Conservation (phyloP, 2,797 vertebrate species). For the Ptychadena robeensis region DNA sequence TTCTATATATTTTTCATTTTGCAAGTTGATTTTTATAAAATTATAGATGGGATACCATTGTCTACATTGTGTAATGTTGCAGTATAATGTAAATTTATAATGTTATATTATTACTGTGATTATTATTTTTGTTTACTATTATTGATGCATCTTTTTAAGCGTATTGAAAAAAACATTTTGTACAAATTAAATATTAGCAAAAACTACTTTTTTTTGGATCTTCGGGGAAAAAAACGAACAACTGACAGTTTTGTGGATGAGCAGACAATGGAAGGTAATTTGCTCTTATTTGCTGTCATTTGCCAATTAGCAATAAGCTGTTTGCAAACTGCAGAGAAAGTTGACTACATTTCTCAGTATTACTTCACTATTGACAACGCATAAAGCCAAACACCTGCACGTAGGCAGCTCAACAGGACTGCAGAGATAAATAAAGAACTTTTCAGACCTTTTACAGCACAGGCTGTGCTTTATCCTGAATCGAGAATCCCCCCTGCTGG, state of each 20-base stretch:
- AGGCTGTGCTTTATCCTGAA: constrained; percentile 48
- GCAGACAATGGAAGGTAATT: neutral
- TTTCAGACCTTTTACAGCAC: constrained; percentile 49
- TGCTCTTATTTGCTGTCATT: neutral
- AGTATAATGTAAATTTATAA: too few relatives aligned
- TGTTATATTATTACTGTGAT: too few relatives aligned
- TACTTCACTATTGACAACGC: constrained; percentile 20
- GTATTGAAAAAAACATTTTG: too few relatives aligned
- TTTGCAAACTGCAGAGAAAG: constrained; percentile 20
- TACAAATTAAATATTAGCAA: too few relatives aligned
- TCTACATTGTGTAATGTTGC: too few relatives aligned
- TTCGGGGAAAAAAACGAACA: too few relatives aligned
- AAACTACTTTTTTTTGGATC: neutral
- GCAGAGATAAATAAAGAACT: constrained; percentile 47
- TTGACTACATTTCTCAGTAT: constrained; percentile 9
- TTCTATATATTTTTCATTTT: too few relatives aligned
- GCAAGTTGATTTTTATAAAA: too few relatives aligned
- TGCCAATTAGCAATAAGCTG: neutral
- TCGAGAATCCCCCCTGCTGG: constrained; percentile 50
- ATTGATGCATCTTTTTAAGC: too few relatives aligned
- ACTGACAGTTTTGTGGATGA: too few relatives aligned
- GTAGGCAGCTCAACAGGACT: constrained; percentile 44
- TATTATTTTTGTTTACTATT: too few relatives aligned
- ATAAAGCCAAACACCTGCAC: constrained; percentile 54
- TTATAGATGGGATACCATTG: too few relatives aligned